phyloP scores from a whole-genome alignment of 2,888 invertebrate genomes.

The Candidula unifasciata region DNA sequence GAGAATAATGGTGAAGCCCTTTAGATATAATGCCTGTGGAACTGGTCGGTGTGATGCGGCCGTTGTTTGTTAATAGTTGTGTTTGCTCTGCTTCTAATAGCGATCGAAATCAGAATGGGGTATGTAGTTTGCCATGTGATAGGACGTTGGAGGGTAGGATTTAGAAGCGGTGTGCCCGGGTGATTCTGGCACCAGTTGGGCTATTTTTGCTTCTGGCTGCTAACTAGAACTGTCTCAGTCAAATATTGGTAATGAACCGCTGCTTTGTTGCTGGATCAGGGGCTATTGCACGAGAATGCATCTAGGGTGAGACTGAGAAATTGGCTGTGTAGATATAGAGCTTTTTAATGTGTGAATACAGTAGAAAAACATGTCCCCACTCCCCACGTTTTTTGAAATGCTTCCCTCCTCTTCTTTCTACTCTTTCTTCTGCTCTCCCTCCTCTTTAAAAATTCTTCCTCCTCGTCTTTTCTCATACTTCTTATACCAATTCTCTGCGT shows the following conservation, averaged over 20 bases:
- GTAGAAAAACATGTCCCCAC: too few relatives aligned
- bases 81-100: slow-evolving; percentile 21
- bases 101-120: slow-evolving; percentile 30
- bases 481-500: not conserved
- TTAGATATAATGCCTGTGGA: slow-evolving; percentile 41
- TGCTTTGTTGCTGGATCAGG: too few relatives aligned
- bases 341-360: too few relatives aligned
- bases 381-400: too few relatives aligned
- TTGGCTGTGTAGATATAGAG: too few relatives aligned
- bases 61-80: slow-evolving; percentile 36
- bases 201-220: not conserved
- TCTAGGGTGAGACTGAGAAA: too few relatives aligned
- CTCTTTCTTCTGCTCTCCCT: not conserved
- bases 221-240: too few relatives aligned
- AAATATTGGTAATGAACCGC: too few relatives aligned
- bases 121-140: slow-evolving; percentile 7
- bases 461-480: not conserved
- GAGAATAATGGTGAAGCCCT: slow-evolving; percentile 48
- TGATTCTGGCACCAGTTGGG: not conserved
- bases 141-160: slow-evolving; percentile 3
- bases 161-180: not conserved
- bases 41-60: slow-evolving; percentile 14
- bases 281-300: too few relatives aligned
- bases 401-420: not conserved
- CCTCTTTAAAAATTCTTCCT: not conserved